Evolutionary conservation across 2,888 invertebrate species (phyloP).

Genomic region (Microchrysa polita): DNA sequence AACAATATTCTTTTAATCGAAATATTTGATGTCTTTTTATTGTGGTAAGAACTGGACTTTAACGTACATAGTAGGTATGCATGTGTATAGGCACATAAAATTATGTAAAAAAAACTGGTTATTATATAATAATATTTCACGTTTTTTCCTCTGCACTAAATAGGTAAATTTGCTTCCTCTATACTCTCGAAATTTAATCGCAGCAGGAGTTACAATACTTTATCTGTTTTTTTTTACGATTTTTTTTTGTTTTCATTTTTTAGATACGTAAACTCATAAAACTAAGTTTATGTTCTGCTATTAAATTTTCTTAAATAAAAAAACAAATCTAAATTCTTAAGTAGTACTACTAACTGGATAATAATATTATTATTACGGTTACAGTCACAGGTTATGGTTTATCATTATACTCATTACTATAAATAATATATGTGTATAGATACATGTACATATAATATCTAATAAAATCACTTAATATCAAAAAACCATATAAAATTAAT

Average conservation of each 20-base stretch:
- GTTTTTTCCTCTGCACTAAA: too few relatives aligned
- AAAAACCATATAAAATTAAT: slow-evolving; percentile 1
- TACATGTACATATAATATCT: background rate
- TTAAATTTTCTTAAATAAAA: too few relatives aligned
- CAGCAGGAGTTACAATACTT: too few relatives aligned
- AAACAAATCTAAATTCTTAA: background rate
- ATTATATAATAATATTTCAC: slow-evolving; percentile 40
- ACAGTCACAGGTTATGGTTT: background rate
- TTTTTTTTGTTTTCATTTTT: background rate
- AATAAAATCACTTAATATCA: slow-evolving; percentile 15
- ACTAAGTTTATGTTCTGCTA: slow-evolving; percentile 32
- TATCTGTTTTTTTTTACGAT: slow-evolving; percentile 16
- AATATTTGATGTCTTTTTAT: too few relatives aligned
- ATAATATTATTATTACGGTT: background rate
- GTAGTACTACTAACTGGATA: background rate
- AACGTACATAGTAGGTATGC: background rate
- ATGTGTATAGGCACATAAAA: slow-evolving; percentile 17
- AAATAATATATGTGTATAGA: background rate
- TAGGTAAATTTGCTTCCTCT: too few relatives aligned
- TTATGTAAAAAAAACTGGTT: slow-evolving; percentile 11
- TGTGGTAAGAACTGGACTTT: too few relatives aligned
- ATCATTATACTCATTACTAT: too few relatives aligned
- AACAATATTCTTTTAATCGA: too few relatives aligned
- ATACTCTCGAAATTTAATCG: too few relatives aligned
- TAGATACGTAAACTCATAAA: slow-evolving; percentile 40